Percentiles rank a stretch among this genome's conserved stretches.
These are phyloP conservation scores for Eupithecia pulchellata DNA, from an alignment of 2,888 invertebrate species.

Conservation along the genomic window DNA sequence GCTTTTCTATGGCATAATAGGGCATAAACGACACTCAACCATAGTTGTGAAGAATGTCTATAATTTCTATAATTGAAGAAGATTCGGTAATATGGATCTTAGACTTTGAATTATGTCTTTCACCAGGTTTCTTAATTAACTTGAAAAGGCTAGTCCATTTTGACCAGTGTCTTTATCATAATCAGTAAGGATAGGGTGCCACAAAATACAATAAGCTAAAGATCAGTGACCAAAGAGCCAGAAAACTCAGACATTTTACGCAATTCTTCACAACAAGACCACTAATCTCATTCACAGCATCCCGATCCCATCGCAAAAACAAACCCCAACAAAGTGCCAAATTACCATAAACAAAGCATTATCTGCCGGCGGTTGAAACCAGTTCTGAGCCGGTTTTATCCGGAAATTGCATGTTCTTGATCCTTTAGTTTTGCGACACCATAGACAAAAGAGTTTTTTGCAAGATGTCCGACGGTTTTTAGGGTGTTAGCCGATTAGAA, in stretches of 20 bases:
- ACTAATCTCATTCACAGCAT: slow-evolving; percentile 74
- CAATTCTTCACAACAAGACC: slow-evolving; percentile 56
- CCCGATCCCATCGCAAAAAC: slow-evolving; percentile 68
- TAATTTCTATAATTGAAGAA: no score
- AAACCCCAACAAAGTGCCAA: slow-evolving; percentile 74
- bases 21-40: no score
- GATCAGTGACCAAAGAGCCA: neutral
- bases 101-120: no score
- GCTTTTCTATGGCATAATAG: no score
- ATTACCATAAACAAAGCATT: slow-evolving; percentile 85
- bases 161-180: neutral
- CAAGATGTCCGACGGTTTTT: slow-evolving; percentile 59
- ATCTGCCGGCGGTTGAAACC: slow-evolving; percentile 67
- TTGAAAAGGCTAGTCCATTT: no score
- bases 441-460: slow-evolving; percentile 72
- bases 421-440: slow-evolving; percentile 76
- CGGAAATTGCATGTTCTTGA: slow-evolving; percentile 66
- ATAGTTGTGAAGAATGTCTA: no score
- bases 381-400: slow-evolving; percentile 70
- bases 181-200: neutral
- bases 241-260: neutral
- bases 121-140: no score
- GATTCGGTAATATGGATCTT: no score
- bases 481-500: slow-evolving; percentile 69
- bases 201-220: neutral